phyloP scores from a whole-genome alignment of 2,113 vertebrate genomes.

The Lycocorax pyrrhopterus region DNA sequence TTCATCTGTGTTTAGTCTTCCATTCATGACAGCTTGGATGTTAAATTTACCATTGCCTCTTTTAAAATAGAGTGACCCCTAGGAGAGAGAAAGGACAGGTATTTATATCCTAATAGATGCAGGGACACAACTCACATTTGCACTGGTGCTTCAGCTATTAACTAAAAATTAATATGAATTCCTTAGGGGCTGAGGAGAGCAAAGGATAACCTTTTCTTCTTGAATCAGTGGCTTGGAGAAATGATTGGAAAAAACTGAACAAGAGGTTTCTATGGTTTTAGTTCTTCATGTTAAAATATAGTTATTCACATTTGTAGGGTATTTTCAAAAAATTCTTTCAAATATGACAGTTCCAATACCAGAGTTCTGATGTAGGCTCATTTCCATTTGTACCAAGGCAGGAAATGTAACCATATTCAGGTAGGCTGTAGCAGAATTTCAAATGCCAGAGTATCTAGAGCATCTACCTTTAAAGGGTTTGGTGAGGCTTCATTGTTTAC shows the following conservation, averaged over 20 bases:
- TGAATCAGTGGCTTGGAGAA: background rate
- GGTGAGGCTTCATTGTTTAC: background rate
- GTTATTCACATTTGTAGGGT: background rate
- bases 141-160: background rate
- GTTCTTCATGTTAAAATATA: background rate
- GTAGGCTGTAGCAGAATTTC: background rate
- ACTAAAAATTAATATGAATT: background rate
- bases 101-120: conserved; percentile 25
- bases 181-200: background rate
- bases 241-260: background rate
- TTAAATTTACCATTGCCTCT: conserved; percentile 42
- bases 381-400: background rate
- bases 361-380: background rate
- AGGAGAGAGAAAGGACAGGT: background rate
- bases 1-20: background rate
- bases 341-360: background rate
- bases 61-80: background rate
- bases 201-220: background rate
- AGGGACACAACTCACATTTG: background rate
- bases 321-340: background rate
- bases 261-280: background rate
- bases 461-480: background rate
- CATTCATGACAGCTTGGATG: background rate
- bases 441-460: background rate
- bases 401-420: background rate